Evolutionary conservation across 2,797 vertebrate genomes (phyloP).

Genomic region (Pseudotriccus pelzelni): DNA sequence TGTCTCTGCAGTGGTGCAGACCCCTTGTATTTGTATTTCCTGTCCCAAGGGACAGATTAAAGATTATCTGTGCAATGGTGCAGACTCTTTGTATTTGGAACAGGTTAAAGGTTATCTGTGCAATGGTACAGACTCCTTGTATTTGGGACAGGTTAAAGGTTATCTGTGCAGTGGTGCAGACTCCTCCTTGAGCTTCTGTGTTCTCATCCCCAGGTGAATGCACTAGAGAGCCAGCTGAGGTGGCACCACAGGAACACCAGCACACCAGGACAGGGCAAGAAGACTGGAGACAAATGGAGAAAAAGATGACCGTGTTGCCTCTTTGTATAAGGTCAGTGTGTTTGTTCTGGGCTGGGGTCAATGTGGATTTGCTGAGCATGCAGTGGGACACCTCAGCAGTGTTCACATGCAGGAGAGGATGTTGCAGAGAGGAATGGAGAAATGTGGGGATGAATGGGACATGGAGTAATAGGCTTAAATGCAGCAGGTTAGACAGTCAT

Average conservation of each 20-base stretch:
- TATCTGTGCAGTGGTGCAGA: background rate
- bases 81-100: background rate
- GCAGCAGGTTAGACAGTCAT: slow-evolving; percentile 5
- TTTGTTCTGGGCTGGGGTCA: background rate
- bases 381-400: background rate
- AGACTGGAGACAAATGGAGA: background rate
- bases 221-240: slow-evolving; percentile 54
- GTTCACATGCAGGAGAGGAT: background rate
- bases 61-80: background rate
- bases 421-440: background rate
- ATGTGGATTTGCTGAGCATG: background rate
- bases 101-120: background rate
- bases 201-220: slow-evolving; percentile 5
- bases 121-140: background rate
- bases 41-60: background rate
- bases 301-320: background rate
- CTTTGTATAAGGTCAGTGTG: background rate
- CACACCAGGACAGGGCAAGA: background rate
- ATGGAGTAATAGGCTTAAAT: background rate
- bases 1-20: background rate
- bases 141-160: background rate
- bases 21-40: background rate
- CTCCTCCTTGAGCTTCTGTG: background rate
- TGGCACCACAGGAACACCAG: slow-evolving; percentile 26
- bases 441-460: slow-evolving; percentile 7